Base-by-base conservation (phyloP, 1,140 invertebrate genomes). In the Battus philenor region DNA sequence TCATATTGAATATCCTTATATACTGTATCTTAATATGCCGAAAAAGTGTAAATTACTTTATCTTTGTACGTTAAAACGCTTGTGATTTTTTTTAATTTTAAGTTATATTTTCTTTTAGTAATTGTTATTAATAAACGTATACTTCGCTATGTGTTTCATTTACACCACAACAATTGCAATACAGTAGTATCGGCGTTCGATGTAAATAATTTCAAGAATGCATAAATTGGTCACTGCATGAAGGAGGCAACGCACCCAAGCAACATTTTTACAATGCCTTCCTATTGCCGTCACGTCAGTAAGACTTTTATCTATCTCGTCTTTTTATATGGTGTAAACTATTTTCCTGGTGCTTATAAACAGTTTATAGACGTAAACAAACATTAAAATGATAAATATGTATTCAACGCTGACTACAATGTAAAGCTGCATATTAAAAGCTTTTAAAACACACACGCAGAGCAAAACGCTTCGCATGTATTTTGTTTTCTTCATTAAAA, bases 261-360 rank as follows among this genome's bases (percentile, higher is more conserved):
- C 38, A 16, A 26, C 38, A 41, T 41, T 41, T 29, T 41, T 41
- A 27, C 13, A 29, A 41, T 41, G 15, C 38, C 22, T 29, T 41
- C 24, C 38, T 41, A 41, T 27, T 41, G 22, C 38, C 16, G 4
- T 41, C 22, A 27, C n/a, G 24, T 41, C 22, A 27, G 22, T 15
- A 41, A 26, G 15, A 27, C 7, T 29, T 41, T 41, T 41, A 22
- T 30, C 9, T 30, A 11, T 20, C 6, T 20, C 6, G 6, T 6
- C 18, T 20, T 6, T 6, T 20, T 20, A 3, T 20, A 20, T 20
- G 18, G 6, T 6, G 6, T 20, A 20, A 20, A 20, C 2, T 3
- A 6, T 2, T 20, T 20, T 20, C 18, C 6, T 20, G 18, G n/a
- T n/a, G n/a, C n/a, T n/a, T n/a, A n/a, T n/a, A n/a, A n/a, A n/a